Percentiles rank a stretch among this genome's conserved stretches.
Conservation (phyloP, 2,797 vertebrate genomes). For the Dermochelys coriacea region DNA sequence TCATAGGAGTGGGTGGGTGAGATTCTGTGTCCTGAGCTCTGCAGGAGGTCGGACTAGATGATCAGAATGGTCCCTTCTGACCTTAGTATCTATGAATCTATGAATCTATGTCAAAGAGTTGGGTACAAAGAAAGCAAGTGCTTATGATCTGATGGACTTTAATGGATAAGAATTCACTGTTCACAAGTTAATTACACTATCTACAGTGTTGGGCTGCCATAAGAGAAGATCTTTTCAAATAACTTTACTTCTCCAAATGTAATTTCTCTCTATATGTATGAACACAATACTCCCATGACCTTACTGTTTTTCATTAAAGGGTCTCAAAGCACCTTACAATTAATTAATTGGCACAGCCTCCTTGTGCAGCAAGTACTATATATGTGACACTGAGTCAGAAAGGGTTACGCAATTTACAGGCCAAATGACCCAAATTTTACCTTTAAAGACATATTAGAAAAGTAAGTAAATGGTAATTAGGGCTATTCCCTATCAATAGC, state of each 20-base stretch:
- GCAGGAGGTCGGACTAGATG: no score
- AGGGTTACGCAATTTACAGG: no score
- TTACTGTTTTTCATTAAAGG: neutral
- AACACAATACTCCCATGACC: neutral
- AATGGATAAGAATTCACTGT: neutral
- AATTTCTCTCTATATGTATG: neutral
- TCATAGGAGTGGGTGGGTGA: no score
- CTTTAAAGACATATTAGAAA: no score
- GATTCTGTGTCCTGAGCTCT: no score
- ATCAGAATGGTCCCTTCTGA: no score
- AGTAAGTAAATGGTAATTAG: no score
- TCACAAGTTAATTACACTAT: neutral
- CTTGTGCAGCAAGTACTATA: neutral
- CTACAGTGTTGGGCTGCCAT: neutral
- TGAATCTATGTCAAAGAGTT: no score
- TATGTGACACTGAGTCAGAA: no score
- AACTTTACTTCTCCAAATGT: neutral
- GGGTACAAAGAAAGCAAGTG: neutral
- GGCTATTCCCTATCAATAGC: no score
- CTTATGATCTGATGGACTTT: neutral
- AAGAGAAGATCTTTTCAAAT: neutral
- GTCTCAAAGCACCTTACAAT: neutral
- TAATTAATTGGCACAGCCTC: neutral
- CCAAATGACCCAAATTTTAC: no score
- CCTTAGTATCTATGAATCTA: no score